Conservation (phyloP, 2,113 vertebrate species). For the Peromyscus californicus region DNA sequence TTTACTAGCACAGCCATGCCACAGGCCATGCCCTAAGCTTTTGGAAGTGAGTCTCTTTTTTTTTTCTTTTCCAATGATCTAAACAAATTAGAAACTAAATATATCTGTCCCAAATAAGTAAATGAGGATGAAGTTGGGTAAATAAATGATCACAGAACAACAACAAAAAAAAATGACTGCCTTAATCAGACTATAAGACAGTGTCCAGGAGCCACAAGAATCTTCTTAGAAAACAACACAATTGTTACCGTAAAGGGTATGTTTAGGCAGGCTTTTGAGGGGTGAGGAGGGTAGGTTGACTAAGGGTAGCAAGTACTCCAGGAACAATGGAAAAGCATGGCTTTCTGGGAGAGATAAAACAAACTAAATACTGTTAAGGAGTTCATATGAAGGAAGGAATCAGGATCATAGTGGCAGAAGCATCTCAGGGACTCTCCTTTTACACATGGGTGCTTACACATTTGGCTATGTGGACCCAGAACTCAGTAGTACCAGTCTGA, state of each 20-base stretch:
- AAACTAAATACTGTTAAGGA: not conserved
- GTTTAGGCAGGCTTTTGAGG: not conserved
- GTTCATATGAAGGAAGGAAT: not conserved
- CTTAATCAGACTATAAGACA: too few relatives aligned
- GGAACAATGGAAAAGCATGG: too few relatives aligned
- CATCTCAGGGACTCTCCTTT: not conserved
- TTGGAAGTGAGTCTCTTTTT: not conserved
- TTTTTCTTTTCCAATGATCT: not conserved
- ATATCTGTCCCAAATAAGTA: not conserved
- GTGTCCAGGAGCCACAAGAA: not conserved
- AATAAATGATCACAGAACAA: not conserved
- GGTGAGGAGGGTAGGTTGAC: too few relatives aligned
- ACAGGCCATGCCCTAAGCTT: not conserved
- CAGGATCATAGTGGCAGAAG: not conserved
- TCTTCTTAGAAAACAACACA: not conserved
- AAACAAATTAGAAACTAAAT: not conserved
- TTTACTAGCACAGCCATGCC: not conserved
- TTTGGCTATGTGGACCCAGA: not conserved
- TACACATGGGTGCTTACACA: not conserved
- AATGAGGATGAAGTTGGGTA: not conserved
- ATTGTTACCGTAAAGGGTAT: too few relatives aligned
- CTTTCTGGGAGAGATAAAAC: not conserved
- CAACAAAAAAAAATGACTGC: not conserved
- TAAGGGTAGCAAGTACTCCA: accelerated
- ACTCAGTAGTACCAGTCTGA: not conserved